Conservation (phyloP, 2,113 vertebrate genomes). For the Lepidothrix coronata region DNA sequence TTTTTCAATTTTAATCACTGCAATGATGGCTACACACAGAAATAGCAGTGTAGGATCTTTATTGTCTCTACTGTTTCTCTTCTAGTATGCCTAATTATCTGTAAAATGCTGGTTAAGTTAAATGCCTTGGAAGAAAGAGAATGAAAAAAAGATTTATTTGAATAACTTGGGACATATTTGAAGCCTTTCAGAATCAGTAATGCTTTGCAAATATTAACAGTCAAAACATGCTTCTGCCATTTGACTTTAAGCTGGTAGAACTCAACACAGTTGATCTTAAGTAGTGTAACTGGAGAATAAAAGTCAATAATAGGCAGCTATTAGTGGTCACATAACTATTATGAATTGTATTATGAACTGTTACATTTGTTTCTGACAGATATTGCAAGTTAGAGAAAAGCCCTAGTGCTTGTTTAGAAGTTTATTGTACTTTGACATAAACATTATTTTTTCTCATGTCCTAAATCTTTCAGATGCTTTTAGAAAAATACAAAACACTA, state of each 20-base stretch:
- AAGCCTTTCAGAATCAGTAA: not conserved
- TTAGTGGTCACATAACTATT: not conserved
- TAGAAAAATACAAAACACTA: not conserved
- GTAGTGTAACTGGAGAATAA: not conserved
- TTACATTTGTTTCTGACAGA: not conserved
- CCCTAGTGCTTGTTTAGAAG: not conserved
- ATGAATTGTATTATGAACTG: not conserved
- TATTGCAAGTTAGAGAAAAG: not conserved
- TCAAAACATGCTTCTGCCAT: not conserved
- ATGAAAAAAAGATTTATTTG: not conserved
- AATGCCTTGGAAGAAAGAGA: not conserved
- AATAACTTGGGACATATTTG: not conserved
- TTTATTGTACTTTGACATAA: not conserved
- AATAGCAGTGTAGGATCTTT: not conserved
- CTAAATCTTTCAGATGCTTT: not conserved
- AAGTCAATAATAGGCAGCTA: not conserved
- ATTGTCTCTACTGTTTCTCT: not conserved
- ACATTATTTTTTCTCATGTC: not conserved
- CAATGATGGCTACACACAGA: not conserved
- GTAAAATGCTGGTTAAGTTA: not conserved
- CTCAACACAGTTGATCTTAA: not conserved
- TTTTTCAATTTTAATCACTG: not conserved
- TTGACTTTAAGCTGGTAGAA: not conserved
- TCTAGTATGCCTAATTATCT: not conserved
- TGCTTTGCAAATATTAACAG: not conserved